Evolutionary conservation across 2,888 invertebrate genomes (phyloP).

Genomic region (Chaetogeoica ovagalla): DNA sequence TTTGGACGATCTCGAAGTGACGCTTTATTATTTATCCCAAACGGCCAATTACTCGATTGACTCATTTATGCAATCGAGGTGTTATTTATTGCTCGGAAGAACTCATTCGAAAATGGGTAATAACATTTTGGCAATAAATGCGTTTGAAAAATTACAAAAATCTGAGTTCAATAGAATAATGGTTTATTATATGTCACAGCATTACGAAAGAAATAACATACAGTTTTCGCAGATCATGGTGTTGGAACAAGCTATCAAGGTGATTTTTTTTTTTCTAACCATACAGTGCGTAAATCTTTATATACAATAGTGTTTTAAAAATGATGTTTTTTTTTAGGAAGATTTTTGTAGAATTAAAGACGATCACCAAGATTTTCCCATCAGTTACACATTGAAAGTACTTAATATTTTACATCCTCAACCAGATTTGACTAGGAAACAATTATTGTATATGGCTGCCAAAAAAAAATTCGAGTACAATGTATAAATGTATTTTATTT

Average conservation of each 20-base stretch:
- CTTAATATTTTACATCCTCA: constrained; percentile 34
- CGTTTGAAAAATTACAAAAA: constrained; percentile 40
- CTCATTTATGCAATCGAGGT: constrained; percentile 29
- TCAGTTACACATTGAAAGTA: constrained; percentile 13
- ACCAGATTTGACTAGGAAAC: constrained; percentile 33
- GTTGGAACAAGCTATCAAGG: constrained; percentile 32
- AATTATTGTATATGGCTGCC: constrained; percentile 31
- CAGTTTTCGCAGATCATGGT: constrained; percentile 37
- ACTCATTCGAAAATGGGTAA: constrained; percentile 28
- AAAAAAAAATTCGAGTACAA: constrained; percentile 30
- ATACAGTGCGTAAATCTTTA: background rate
- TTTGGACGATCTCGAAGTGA: constrained; percentile 1
- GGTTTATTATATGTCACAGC: constrained; percentile 38
- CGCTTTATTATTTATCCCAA: constrained; percentile 43
- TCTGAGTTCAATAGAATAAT: constrained; percentile 10
- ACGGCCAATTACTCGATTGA: constrained; percentile 30
- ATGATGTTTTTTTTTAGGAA: constrained; percentile 4
- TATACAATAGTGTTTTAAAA: background rate
- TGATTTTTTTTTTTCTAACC: background rate
- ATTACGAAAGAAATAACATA: constrained; percentile 36
- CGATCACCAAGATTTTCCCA: background rate
- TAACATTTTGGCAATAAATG: constrained; percentile 5
- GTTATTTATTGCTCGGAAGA: constrained; percentile 38
- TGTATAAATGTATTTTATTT: background rate
- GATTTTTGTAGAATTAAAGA: background rate